phyloP scores from a whole-genome alignment of 2,113 vertebrate genomes.

The Ginglymostoma cirratum region DNA sequence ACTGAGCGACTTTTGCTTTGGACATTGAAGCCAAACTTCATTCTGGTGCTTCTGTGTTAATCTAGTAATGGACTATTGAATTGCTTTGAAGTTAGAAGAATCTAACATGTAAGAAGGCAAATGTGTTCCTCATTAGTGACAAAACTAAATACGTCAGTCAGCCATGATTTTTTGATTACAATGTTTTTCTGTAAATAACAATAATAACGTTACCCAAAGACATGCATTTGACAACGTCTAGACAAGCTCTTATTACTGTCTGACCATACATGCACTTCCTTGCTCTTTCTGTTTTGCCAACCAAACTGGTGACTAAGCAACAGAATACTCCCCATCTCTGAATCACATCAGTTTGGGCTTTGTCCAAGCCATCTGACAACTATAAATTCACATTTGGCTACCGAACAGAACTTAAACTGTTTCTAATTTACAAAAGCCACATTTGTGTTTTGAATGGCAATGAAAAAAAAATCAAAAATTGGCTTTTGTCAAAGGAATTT shows the following conservation, averaged over 20 bases:
- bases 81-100: background rate
- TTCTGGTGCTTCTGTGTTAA: background rate
- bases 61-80: background rate
- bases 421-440: slow-evolving; percentile 34
- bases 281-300: slow-evolving; percentile 56
- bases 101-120: background rate
- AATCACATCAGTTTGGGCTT: slow-evolving; percentile 55
- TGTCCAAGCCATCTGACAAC: slow-evolving; percentile 54
- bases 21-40: background rate
- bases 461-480: slow-evolving; percentile 27
- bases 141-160: background rate
- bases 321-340: slow-evolving; percentile 54
- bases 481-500: slow-evolving; percentile 36
- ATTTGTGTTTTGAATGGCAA: slow-evolving; percentile 24
- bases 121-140: background rate
- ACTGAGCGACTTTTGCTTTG: background rate
- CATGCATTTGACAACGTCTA: slow-evolving; percentile 56
- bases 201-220: background rate
- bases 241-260: slow-evolving; percentile 66
- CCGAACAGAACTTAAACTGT: slow-evolving; percentile 40
- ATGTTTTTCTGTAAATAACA: slow-evolving; percentile 29
- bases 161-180: slow-evolving; percentile 9
- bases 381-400: slow-evolving; percentile 62
- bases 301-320: slow-evolving; percentile 64
- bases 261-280: slow-evolving; percentile 65